These are phyloP conservation scores for Ophioderma brevispina DNA, from an alignment of 35 echinoderm and acorn worm genomes.

Conservation along the genomic window DNA sequence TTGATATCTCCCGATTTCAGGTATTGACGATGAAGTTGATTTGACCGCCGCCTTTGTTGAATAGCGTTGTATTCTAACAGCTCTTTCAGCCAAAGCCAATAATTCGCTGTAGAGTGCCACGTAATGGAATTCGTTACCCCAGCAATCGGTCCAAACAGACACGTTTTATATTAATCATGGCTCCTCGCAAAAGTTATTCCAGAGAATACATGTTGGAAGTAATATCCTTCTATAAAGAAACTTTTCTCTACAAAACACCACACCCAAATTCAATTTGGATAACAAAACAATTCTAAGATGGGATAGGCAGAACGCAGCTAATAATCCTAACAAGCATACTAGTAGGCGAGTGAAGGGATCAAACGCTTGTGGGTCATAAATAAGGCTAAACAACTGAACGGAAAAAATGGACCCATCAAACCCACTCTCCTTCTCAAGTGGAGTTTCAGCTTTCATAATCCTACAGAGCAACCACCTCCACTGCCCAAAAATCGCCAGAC, in stretches of 20 bases:
- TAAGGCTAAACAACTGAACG: not conserved
- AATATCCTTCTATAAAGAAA: not conserved
- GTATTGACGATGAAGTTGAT: too few relatives aligned
- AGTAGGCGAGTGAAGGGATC: not conserved
- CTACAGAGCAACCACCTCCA: not conserved
- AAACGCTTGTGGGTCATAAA: not conserved
- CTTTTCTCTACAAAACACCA: not conserved
- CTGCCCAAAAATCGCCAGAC: not conserved
- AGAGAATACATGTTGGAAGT: not conserved
- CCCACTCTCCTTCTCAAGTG: not conserved
- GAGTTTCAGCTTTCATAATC: not conserved
- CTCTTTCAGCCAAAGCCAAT: too few relatives aligned
- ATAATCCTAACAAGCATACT: not conserved
- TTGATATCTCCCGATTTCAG: too few relatives aligned
- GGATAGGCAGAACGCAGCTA: not conserved
- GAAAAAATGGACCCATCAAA: not conserved
- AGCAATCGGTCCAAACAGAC: too few relatives aligned
- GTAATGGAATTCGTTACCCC: too few relatives aligned
- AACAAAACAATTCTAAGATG: not conserved
- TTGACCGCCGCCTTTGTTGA: too few relatives aligned
- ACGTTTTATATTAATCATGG: too few relatives aligned
- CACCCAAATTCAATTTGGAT: not conserved
- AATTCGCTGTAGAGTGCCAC: too few relatives aligned
- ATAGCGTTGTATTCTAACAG: too few relatives aligned
- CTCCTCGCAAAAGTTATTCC: not conserved